phyloP scores from a whole-genome alignment of 2,113 vertebrate species.

The Natator depressus region DNA sequence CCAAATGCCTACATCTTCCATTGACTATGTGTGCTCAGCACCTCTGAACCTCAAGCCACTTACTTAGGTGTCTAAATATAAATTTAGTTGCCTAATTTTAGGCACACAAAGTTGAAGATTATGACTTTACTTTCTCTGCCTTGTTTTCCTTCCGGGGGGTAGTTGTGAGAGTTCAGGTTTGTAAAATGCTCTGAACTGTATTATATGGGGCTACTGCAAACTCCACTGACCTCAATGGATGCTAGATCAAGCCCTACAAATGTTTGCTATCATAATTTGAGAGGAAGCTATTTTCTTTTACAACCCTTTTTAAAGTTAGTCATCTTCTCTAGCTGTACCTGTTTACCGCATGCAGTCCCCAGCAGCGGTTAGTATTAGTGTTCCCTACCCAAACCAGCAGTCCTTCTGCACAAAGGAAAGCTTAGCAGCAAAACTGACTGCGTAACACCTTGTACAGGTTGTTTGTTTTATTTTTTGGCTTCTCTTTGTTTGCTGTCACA shows the following conservation, averaged over 20 bases:
- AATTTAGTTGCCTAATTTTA: neutral
- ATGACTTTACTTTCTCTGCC: neutral
- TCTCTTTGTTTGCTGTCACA: constrained; percentile 1
- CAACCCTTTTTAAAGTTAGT: constrained; percentile 13
- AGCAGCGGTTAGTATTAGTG: neutral
- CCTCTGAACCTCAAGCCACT: neutral
- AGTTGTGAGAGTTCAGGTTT: neutral
- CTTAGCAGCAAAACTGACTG: neutral
- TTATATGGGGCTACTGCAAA: neutral
- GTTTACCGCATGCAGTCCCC: neutral
- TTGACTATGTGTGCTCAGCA: neutral
- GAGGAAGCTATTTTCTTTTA: constrained; percentile 18
- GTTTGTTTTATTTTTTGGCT: neutral
- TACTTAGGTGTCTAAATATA: neutral
- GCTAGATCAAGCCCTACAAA: neutral
- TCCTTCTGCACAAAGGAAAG: neutral
- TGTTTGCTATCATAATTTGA: neutral
- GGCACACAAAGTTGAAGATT: neutral
- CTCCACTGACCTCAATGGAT: neutral
- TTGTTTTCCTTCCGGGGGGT: neutral
- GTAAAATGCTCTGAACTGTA: neutral
- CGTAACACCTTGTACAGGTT: neutral
- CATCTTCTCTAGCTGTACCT: neutral
- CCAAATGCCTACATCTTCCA: neutral
- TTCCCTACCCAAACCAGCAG: neutral